These are phyloP conservation scores for Panagrolaimus sp. DNA, from an alignment of 1,140 invertebrate genomes.

Conservation along the genomic window DNA sequence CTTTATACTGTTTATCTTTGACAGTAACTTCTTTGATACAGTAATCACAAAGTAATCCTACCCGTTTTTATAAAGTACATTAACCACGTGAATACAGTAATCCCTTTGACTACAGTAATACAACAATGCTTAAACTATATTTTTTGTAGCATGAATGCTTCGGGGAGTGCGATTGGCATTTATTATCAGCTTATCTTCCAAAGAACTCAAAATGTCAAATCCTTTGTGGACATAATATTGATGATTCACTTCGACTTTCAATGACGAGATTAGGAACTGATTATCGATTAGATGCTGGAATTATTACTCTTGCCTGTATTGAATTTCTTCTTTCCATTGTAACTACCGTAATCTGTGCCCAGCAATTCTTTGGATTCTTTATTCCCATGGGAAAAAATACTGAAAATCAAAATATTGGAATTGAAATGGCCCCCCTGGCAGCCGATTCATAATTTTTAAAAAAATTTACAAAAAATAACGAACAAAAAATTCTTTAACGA, in stretches of 20 bases:
- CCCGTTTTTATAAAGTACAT: no score
- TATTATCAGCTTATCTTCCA: constrained; percentile 42
- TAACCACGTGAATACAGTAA: no score
- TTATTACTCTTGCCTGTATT: constrained; percentile 38
- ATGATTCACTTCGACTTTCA: constrained; percentile 37
- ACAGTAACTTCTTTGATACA: no score
- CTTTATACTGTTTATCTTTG: no score
- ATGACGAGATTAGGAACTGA: constrained; percentile 50
- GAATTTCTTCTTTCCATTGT: constrained; percentile 42
- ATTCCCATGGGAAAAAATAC: no score
- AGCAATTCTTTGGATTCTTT: constrained; percentile 29
- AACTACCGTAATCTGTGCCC: constrained; percentile 36
- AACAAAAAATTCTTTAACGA: no score
- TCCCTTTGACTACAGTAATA: background rate
- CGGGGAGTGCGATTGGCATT: constrained; percentile 51
- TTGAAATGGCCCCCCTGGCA: no score
- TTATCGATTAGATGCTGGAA: constrained; percentile 47
- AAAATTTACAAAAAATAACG: no score
- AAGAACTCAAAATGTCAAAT: constrained; percentile 48
- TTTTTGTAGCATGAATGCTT: constrained; percentile 45
- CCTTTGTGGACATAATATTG: constrained; percentile 43
- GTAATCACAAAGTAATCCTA: no score
- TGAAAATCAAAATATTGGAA: no score
- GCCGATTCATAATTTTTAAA: no score
- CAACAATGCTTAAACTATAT: background rate